Conservation (phyloP, 2,888 invertebrate genomes). For the Ethmia dodecea region DNA sequence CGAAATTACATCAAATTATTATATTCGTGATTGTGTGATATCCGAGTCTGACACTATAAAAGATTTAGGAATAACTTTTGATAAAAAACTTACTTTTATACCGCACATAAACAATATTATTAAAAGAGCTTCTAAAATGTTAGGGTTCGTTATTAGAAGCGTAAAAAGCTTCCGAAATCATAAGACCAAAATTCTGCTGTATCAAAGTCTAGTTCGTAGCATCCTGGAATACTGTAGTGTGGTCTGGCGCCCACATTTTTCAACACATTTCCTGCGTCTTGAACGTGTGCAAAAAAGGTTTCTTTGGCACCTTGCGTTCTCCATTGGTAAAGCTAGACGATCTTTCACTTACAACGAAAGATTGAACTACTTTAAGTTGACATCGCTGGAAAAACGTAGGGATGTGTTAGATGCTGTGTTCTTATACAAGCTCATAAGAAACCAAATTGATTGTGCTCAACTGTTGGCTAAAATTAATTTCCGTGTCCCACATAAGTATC, state of each 20-base stretch:
- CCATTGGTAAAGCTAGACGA: not conserved
- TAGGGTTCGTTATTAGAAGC: constrained; percentile 9
- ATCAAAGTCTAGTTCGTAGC: constrained; percentile 4
- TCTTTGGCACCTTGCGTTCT: not conserved
- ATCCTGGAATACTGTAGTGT: not conserved
- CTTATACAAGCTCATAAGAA: not conserved
- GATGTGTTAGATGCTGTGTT: not conserved
- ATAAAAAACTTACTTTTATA: constrained; percentile 11
- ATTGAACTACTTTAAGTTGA: not conserved
- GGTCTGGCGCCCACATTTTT: not conserved
- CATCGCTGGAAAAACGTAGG: not conserved
- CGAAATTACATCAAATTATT: not conserved
- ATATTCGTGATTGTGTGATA: not conserved
- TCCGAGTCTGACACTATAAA: constrained; percentile 2
- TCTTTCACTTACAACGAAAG: not conserved
- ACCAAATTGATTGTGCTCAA: not conserved
- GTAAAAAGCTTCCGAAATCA: constrained; percentile 2
- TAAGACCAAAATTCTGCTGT: constrained; percentile 1
- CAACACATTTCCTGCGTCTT: not conserved
- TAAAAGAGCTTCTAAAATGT: constrained; percentile 8
- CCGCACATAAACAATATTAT: constrained; percentile 6
- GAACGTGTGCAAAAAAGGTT: not conserved
- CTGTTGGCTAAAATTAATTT: not conserved
- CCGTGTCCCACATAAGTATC: not conserved
- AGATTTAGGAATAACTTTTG: constrained; percentile 6